Conservation (phyloP, 2,888 invertebrate genomes). For the Drosophila yooni region DNA sequence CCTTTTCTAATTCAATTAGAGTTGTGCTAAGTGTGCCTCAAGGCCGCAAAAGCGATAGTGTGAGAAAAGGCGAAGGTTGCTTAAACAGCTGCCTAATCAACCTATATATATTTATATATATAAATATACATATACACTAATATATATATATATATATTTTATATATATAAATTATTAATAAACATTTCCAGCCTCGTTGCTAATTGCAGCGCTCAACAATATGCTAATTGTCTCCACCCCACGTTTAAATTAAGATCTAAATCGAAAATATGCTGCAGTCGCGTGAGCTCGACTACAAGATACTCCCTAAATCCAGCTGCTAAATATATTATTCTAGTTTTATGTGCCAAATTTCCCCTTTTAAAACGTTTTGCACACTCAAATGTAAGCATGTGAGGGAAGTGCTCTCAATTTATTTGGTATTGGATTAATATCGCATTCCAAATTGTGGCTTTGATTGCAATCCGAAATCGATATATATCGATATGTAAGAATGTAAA, state of each 20-base stretch:
- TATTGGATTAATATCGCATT: neutral
- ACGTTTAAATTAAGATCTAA: neutral
- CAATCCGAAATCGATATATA: neutral
- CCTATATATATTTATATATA: neutral
- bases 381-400: no score
- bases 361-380: no score
- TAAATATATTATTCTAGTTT: neutral
- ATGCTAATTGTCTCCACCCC: neutral
- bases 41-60: slow-evolving; percentile 48
- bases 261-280: neutral
- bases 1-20: slow-evolving; percentile 75
- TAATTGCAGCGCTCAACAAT: slow-evolving; percentile 23
- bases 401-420: neutral
- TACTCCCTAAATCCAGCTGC: neutral
- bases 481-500: no score
- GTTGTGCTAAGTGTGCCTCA: slow-evolving; percentile 75
- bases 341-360: neutral
- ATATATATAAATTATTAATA: neutral
- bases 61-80: slow-evolving; percentile 5
- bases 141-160: slow-evolving; percentile 3
- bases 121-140: neutral
- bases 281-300: neutral
- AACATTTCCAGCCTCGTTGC: neutral
- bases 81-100: neutral
- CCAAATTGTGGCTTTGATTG: neutral